Evolutionary conservation across 2,113 vertebrate genomes (phyloP).

Genomic region (Rissa tridactyla): DNA sequence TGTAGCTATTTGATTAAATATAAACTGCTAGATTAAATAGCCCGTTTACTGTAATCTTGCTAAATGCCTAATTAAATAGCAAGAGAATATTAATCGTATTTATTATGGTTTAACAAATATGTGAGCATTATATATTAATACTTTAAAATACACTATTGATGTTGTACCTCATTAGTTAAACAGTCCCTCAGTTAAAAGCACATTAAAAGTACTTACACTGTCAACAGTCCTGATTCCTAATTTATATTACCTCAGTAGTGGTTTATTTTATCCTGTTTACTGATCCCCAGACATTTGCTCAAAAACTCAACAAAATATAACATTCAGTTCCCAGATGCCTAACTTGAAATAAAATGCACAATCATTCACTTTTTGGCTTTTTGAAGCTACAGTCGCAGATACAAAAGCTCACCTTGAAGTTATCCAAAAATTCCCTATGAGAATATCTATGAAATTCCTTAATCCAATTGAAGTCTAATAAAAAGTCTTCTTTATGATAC

Average conservation of each 20-base stretch:
- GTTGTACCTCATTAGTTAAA: constrained; percentile 19
- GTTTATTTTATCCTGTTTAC: background rate
- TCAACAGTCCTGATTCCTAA: background rate
- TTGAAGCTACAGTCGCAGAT: background rate
- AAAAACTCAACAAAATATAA: background rate
- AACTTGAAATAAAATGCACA: constrained; percentile 6
- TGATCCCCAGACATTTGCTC: background rate
- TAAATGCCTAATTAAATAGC: constrained; percentile 25
- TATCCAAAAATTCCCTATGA: background rate
- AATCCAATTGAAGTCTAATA: background rate
- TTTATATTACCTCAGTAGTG: background rate
- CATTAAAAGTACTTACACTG: background rate
- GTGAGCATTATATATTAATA: background rate
- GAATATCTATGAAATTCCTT: background rate
- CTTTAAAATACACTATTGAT: background rate
- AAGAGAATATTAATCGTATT: background rate
- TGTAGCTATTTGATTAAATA: background rate
- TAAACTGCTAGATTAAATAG: background rate
- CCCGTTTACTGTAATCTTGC: background rate
- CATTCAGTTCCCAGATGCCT: background rate
- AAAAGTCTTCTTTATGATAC: background rate
- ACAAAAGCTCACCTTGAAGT: background rate
- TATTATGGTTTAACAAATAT: constrained; percentile 10
- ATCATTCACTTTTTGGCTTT: background rate
- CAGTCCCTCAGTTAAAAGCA: background rate